A percentile compares a stretch with the other conserved stretches of the same genome.
These are phyloP conservation scores for Actenoides lindsayi DNA, from an alignment of 2,113 vertebrate genomes.

Conservation along the genomic window DNA sequence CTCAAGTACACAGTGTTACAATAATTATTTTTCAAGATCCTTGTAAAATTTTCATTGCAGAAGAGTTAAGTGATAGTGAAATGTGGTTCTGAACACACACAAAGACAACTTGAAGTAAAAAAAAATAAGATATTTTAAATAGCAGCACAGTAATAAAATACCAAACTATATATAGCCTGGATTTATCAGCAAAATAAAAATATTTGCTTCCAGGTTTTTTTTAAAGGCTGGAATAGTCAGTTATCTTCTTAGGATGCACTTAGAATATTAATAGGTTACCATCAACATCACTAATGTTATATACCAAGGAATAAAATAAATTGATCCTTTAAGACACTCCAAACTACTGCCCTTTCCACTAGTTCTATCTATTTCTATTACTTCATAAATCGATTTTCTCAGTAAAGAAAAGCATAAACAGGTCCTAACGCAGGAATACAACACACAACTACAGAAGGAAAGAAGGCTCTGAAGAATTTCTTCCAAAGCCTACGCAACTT, in stretches of 20 bases:
- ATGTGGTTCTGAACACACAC: neutral
- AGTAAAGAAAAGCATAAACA: neutral
- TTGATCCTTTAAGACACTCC: neutral
- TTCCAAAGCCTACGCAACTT: neutral
- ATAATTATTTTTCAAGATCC: neutral
- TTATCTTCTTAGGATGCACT: neutral
- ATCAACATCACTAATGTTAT: neutral
- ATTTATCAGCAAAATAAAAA: neutral
- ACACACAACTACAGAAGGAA: neutral
- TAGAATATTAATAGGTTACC: neutral
- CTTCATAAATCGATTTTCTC: neutral
- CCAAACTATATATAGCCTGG: neutral
- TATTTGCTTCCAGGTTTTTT: neutral
- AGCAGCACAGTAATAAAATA: neutral
- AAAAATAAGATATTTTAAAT: neutral
- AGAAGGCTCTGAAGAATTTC: neutral
- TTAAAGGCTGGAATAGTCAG: neutral
- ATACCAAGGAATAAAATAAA: neutral
- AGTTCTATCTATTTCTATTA: neutral
- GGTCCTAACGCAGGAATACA: neutral
- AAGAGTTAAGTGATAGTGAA: neutral
- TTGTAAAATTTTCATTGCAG: neutral
- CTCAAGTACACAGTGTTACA: neutral
- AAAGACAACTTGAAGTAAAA: neutral
- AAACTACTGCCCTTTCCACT: neutral